Percentiles rank a stretch among this genome's conserved stretches.
phyloP scores from a whole-genome alignment of 2,113 vertebrate genomes.

The Podarcis cretensis region DNA sequence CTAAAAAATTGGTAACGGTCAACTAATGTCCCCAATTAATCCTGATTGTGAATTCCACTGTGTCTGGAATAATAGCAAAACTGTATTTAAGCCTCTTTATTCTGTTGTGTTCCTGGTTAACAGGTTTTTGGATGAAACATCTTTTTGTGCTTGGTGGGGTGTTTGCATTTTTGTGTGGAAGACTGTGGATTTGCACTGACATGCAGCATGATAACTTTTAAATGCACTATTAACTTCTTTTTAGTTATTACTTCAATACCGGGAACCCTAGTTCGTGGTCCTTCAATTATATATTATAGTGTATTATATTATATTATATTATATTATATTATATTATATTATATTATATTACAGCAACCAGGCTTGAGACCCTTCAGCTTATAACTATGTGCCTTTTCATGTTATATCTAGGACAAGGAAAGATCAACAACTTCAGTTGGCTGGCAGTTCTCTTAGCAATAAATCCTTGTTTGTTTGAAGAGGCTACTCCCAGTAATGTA shows the following conservation, averaged over 20 bases:
- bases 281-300: neutral
- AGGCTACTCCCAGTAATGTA: neutral
- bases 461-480: neutral
- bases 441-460: neutral
- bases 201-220: neutral
- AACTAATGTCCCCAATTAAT: neutral
- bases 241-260: neutral
- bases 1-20: neutral
- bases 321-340: too few species aligned
- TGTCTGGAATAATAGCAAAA: neutral
- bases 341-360: neutral
- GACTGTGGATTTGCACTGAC: neutral
- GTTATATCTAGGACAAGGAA: neutral
- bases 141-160: neutral
- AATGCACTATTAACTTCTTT: neutral
- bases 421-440: neutral
- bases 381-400: neutral
- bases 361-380: neutral
- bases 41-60: neutral
- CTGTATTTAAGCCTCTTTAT: neutral
- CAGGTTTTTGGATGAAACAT: neutral
- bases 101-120: neutral
- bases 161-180: neutral
- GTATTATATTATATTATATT: too few species aligned
- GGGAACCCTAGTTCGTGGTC: neutral